A percentile compares a stretch with the other conserved stretches of the same genome.
These are phyloP conservation scores for Diarsia brunnea DNA, from an alignment of 2,888 invertebrate genomes.

Conservation along the genomic window DNA sequence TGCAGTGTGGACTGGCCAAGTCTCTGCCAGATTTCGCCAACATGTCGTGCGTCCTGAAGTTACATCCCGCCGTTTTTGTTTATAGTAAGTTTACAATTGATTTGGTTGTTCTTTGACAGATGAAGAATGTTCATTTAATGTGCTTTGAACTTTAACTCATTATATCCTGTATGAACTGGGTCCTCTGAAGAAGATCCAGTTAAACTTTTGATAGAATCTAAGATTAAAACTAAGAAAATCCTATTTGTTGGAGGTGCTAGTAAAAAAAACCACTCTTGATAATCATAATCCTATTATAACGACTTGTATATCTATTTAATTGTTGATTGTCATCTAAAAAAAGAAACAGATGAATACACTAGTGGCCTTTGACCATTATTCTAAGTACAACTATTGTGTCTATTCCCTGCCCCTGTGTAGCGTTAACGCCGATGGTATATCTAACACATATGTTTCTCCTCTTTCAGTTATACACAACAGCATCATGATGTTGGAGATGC, in stretches of 20 bases:
- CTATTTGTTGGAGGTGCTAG: neutral
- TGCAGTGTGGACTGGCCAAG: slow-evolving; percentile 92
- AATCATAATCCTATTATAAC: neutral
- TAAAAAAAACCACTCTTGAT: neutral
- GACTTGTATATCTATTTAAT: neutral
- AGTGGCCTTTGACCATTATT: neutral
- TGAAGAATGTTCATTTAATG: neutral
- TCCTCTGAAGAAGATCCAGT: neutral
- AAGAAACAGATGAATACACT: neutral
- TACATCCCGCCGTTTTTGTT: slow-evolving; percentile 92
- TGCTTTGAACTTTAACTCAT: neutral
- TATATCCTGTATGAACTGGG: neutral
- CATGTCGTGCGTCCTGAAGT: slow-evolving; percentile 92
- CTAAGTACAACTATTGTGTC: neutral
- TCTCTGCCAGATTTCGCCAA: slow-evolving; percentile 88
- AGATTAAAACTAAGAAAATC: neutral
- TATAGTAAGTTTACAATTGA: slow-evolving; percentile 91
- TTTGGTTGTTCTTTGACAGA: neutral
- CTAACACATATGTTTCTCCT: slow-evolving; percentile 66
- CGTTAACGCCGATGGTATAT: neutral
- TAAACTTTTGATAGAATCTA: neutral
- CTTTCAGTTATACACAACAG: slow-evolving; percentile 92
- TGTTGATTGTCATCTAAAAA: slow-evolving; percentile 6
- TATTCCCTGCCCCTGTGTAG: neutral
- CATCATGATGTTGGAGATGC: slow-evolving; percentile 93